phyloP scores from a whole-genome alignment of 30 jellyfish, hydroid and myxozoan species.

The Turritopsis dohrnii region DNA sequence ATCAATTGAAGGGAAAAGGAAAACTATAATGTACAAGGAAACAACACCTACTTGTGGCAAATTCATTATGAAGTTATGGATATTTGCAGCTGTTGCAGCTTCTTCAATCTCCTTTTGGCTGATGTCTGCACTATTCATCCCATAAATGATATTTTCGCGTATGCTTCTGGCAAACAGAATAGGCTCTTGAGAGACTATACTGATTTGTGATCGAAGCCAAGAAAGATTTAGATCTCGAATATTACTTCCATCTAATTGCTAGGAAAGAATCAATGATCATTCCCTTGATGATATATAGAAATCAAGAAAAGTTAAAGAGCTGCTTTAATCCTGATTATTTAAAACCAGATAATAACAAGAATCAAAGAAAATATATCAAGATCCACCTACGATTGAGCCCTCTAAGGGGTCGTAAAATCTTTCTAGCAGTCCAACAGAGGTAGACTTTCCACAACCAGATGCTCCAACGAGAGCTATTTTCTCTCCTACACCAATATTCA shows the following conservation, averaged over 20 bases:
- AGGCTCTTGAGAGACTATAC: slow-evolving; percentile 94
- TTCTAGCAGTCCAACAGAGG: slow-evolving; percentile 68
- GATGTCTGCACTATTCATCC: slow-evolving; percentile 34
- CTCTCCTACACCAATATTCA: slow-evolving; percentile 55
- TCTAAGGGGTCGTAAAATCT: slow-evolving; percentile 62
- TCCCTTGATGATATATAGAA: background rate
- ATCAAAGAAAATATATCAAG: background rate
- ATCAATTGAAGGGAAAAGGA: background rate
- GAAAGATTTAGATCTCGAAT: slow-evolving; percentile 42
- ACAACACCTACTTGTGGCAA: slow-evolving; percentile 55
- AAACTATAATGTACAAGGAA: background rate
- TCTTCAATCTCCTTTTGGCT: slow-evolving; percentile 57
- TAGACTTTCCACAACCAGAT: slow-evolving; percentile 86
- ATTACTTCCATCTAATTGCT: slow-evolving; percentile 46
- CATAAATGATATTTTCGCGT: slow-evolving; percentile 69
- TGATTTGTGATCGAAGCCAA: slow-evolving; percentile 87
- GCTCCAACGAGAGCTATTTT: slow-evolving; percentile 87
- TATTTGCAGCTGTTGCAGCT: slow-evolving; percentile 74
- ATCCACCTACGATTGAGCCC: slow-evolving; percentile 50
- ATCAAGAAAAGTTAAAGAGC: background rate
- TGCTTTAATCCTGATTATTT: too few relatives aligned
- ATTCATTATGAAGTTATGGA: slow-evolving; percentile 62
- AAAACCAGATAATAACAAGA: too few relatives aligned
- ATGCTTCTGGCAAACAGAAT: slow-evolving; percentile 82
- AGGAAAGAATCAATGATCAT: background rate